These are phyloP conservation scores for Tinea trinotella DNA, from an alignment of 2,888 invertebrate genomes.

Conservation along the genomic window DNA sequence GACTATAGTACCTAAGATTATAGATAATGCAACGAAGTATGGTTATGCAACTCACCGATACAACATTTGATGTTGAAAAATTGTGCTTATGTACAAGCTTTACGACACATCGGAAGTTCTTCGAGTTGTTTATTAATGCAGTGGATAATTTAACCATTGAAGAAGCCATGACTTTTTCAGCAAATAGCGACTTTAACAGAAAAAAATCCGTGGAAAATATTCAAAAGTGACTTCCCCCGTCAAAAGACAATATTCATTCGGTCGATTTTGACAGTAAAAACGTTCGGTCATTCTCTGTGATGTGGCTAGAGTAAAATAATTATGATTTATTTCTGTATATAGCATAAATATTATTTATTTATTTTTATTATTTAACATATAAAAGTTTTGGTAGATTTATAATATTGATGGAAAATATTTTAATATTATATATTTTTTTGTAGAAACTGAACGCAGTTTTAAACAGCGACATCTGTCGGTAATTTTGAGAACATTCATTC, in stretches of 20 bases:
- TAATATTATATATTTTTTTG: background rate
- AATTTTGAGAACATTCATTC: constrained; percentile 24
- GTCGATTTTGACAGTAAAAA: background rate
- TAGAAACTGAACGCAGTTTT: constrained; percentile 32
- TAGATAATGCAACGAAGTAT: constrained; percentile 6
- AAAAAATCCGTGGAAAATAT: background rate
- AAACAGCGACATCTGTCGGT: constrained; percentile 38
- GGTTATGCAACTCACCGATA: constrained; percentile 67
- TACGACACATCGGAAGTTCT: constrained; percentile 44
- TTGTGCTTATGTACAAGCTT: constrained; percentile 42
- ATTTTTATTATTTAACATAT: background rate
- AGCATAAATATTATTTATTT: background rate
- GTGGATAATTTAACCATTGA: constrained; percentile 53
- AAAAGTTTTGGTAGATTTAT: constrained; percentile 26
- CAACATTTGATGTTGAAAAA: constrained; percentile 51
- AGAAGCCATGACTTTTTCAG: constrained; percentile 45
- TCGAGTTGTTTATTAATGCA: constrained; percentile 38
- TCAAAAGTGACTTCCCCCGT: background rate
- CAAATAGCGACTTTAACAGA: no score
- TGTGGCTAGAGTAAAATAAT: background rate
- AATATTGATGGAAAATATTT: constrained; percentile 15
- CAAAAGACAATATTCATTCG: background rate
- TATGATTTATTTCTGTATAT: background rate
- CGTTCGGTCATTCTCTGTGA: background rate
- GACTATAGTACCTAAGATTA: background rate